Evolutionary conservation across 2,113 vertebrate genomes (phyloP).

Genomic region (Tetrax tetrax): DNA sequence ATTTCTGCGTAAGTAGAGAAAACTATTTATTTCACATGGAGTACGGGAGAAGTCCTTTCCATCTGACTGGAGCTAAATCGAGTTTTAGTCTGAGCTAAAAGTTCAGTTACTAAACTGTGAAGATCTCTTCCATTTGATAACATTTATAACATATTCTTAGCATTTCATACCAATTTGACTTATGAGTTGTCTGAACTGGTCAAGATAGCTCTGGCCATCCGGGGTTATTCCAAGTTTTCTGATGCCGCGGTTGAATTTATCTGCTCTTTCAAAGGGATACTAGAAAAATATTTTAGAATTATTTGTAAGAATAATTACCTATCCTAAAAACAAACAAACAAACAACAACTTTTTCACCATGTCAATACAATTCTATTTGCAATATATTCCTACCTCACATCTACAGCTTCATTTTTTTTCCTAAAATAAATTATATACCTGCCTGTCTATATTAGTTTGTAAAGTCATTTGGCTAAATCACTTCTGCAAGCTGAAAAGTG

Average conservation of each 20-base stretch:
- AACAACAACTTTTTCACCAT: neutral
- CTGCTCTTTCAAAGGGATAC: slow-evolving; percentile 98
- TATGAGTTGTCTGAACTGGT: slow-evolving; percentile 98
- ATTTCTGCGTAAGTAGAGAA: neutral
- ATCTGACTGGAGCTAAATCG: neutral
- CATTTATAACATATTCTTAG: neutral
- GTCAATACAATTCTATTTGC: neutral
- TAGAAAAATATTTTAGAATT: slow-evolving; percentile 61
- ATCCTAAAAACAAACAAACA: neutral
- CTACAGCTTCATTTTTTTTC: neutral
- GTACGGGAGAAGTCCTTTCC: neutral
- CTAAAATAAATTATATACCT: neutral
- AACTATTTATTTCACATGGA: neutral
- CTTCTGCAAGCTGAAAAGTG: neutral
- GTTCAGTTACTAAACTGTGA: neutral
- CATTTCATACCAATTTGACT: slow-evolving; percentile 93
- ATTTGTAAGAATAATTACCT: neutral
- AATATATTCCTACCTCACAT: neutral
- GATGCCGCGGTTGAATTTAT: slow-evolving; percentile 99
- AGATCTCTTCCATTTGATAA: neutral
- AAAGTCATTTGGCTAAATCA: neutral
- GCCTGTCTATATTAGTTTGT: neutral
- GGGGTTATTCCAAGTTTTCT: slow-evolving; percentile 96
- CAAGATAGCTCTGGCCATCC: slow-evolving; percentile 97
- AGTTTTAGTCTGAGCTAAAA: neutral